Conservation (phyloP, 2,113 vertebrate species). For the Ardeotis arabs region DNA sequence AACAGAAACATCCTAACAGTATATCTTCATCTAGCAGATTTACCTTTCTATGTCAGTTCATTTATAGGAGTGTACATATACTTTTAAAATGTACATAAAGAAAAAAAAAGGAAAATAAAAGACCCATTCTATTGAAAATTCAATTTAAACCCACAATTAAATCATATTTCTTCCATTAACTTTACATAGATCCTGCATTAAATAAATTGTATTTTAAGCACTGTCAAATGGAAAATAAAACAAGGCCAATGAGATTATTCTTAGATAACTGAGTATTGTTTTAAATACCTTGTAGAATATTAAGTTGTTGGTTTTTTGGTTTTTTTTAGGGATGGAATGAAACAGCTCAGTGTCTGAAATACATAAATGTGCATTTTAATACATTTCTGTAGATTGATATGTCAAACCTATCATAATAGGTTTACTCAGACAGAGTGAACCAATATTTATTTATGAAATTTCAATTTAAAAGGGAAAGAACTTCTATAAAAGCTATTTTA, state of each 20-base stretch:
- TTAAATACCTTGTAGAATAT: neutral
- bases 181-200: neutral
- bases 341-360: neutral
- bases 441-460: constrained; percentile 1
- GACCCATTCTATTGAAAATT: neutral
- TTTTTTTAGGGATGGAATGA: neutral
- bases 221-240: neutral
- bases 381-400: neutral
- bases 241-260: neutral
- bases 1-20: neutral
- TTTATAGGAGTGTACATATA: neutral
- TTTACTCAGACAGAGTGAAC: neutral
- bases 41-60: neutral
- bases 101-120: neutral
- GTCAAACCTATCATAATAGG: neutral
- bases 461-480: neutral
- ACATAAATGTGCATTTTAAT: constrained; percentile 57
- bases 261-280: neutral
- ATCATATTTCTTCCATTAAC: neutral
- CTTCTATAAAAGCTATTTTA: neutral
- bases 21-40: neutral
- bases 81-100: neutral
- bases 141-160: neutral
- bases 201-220: neutral
- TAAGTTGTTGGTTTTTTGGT: neutral